Conservation (phyloP, 2,113 vertebrate species). For the Platanista minor region DNA sequence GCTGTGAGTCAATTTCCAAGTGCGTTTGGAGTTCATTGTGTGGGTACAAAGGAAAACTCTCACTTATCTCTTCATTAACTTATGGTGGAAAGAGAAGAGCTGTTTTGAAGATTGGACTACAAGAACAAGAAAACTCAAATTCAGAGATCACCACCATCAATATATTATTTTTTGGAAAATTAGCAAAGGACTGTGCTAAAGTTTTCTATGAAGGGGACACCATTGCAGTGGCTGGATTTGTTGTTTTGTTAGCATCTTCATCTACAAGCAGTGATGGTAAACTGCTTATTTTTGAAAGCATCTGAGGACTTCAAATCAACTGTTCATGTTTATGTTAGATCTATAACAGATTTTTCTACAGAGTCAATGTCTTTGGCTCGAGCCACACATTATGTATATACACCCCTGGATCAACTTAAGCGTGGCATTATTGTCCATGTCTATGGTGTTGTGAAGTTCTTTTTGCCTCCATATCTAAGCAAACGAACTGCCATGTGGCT, state of each 20-base stretch:
- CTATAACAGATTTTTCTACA: too few relatives aligned
- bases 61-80: slow-evolving; percentile 68
- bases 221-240: slow-evolving; percentile 73
- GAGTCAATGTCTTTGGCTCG: slow-evolving; percentile 59
- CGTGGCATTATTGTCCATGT: slow-evolving; percentile 81
- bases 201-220: slow-evolving; percentile 52
- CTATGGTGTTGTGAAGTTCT: slow-evolving; percentile 85
- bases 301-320: slow-evolving; percentile 75
- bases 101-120: slow-evolving; percentile 76
- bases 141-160: too few relatives aligned
- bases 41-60: slow-evolving; percentile 59
- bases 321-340: slow-evolving; percentile 71
- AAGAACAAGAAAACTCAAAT: slow-evolving; percentile 44
- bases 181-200: too few relatives aligned
- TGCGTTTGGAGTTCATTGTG: too few relatives aligned
- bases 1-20: too few relatives aligned
- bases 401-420: slow-evolving; percentile 80
- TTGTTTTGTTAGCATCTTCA: slow-evolving; percentile 63
- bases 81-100: slow-evolving; percentile 69
- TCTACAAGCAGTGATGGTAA: slow-evolving; percentile 33
- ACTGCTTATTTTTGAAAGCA: slow-evolving; percentile 71
- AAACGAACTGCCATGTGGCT: slow-evolving; percentile 79
- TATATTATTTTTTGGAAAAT: too few relatives aligned
- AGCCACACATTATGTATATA: slow-evolving; percentile 79
- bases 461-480: slow-evolving; percentile 84